Percentiles rank a stretch among this genome's conserved stretches.
Evolutionary conservation across 2,888 invertebrate species (phyloP).

Genomic region (Argyresthia albistria): DNA sequence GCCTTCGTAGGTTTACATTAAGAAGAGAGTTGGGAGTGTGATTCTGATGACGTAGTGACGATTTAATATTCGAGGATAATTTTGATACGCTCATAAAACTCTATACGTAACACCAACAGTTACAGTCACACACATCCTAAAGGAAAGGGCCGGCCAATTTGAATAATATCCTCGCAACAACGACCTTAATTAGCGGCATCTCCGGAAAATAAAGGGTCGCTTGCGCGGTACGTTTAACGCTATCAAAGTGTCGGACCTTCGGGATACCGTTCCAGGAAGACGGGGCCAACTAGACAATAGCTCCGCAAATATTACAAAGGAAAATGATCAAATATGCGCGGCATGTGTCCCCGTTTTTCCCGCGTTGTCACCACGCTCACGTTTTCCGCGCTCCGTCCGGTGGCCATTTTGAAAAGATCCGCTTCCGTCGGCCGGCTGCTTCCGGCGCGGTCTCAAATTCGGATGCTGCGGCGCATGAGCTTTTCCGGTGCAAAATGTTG

Average conservation of each 20-base stretch:
- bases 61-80: no score
- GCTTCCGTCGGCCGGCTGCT: slow-evolving; percentile 34
- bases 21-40: no score
- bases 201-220: slow-evolving; percentile 11
- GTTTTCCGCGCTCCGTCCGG: slow-evolving; percentile 54
- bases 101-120: background rate
- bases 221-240: slow-evolving; percentile 18
- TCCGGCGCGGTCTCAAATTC: slow-evolving; percentile 38
- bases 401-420: slow-evolving; percentile 66
- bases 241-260: slow-evolving; percentile 17
- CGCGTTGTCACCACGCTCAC: slow-evolving; percentile 68
- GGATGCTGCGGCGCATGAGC: slow-evolving; percentile 37
- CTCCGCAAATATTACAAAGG: slow-evolving; percentile 18
- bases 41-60: no score
- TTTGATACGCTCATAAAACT: no score
- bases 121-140: no score
- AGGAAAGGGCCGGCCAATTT: background rate
- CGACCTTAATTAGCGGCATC: slow-evolving; percentile 15
- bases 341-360: slow-evolving; percentile 48
- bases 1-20: no score
- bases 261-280: background rate
- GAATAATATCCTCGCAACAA: background rate
- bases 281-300: slow-evolving; percentile 4
- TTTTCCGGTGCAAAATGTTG: slow-evolving; percentile 61
- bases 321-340: slow-evolving; percentile 37